Base-by-base conservation (phyloP, 2,888 invertebrate genomes). In the Hirudinaria manillensis region DNA sequence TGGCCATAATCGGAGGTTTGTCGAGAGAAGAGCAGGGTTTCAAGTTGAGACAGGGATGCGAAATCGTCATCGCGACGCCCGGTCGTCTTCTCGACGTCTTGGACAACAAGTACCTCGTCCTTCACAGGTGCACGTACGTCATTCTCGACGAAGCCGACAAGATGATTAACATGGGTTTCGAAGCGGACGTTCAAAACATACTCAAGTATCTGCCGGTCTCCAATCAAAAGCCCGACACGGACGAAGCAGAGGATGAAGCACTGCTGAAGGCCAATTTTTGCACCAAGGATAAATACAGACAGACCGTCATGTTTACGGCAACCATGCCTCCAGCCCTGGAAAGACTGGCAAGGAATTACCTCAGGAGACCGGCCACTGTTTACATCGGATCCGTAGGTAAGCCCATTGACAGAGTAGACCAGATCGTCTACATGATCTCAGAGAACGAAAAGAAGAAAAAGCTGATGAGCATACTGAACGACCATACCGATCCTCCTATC, bases 131-230 rank as follows among this genome's bases (percentile, higher is more conserved):
- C 86, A 98, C 99, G 0, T 99, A 99, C 85, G 95, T 99, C 77
- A 97, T 89, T 76, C 84, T 89, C 80, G 89, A 89, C 80, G 89
- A 89, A 80, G 99, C 99, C 51, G 99, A 99, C 88, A 90, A 97
- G 83, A 99, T 99, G 99, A 96, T 99, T 86, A 98, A 99, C 88
- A 97, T 99, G 93, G 98, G 98, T 84, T 99, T 99, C 84, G 99
- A 99, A 85, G 94, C 96, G 66, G 88, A 88, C 78, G 98, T 99
- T 0, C 96, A 98, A 83, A 94, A 94, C 85, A 98, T 99, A 85
- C 88, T 99, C 51, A 96, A 96, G 82, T 95, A 91, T 84, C 93
- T 99, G 92, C 99, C 99, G 0, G 98, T 97, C 0, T 91, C 96
- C 0, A 99, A 99, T 86, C 88, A 94, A 76, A 99, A 99, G 85